Evolutionary conservation across 2,113 vertebrate species (phyloP).

Genomic region (Urocolius indicus): DNA sequence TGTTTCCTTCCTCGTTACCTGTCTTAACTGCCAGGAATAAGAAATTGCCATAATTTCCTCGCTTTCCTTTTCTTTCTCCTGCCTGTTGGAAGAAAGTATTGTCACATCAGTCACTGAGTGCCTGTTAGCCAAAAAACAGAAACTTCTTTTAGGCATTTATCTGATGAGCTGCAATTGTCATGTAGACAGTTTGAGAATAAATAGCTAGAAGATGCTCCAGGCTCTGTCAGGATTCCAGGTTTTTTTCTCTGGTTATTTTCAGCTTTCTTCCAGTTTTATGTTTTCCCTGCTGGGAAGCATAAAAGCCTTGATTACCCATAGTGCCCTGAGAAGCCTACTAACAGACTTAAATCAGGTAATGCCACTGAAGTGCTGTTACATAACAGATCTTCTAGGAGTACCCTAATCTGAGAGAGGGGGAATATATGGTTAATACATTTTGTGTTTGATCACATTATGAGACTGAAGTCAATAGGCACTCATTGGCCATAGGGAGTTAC

Average conservation of each 20-base stretch:
- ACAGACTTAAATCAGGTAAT: slow-evolving; percentile 85
- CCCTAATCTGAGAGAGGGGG: background rate
- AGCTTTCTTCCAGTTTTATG: slow-evolving; percentile 82
- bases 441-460: background rate
- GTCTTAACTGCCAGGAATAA: background rate
- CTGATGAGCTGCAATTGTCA: background rate
- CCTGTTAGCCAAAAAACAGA: background rate
- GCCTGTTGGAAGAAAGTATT: background rate
- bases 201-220: background rate
- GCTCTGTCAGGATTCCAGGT: background rate
- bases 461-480: background rate
- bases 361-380: background rate
- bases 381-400: background rate
- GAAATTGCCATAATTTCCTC: background rate
- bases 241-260: background rate
- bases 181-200: background rate
- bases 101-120: background rate
- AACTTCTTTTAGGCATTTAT: background rate
- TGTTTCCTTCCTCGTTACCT: background rate
- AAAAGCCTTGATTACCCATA: slow-evolving; percentile 71
- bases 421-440: background rate
- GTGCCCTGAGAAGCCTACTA: slow-evolving; percentile 78
- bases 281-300: slow-evolving; percentile 8
- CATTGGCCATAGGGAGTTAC: background rate
- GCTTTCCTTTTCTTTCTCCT: background rate